Conservation (phyloP, 1,140 invertebrate species). For the Heterodera carotae region DNA sequence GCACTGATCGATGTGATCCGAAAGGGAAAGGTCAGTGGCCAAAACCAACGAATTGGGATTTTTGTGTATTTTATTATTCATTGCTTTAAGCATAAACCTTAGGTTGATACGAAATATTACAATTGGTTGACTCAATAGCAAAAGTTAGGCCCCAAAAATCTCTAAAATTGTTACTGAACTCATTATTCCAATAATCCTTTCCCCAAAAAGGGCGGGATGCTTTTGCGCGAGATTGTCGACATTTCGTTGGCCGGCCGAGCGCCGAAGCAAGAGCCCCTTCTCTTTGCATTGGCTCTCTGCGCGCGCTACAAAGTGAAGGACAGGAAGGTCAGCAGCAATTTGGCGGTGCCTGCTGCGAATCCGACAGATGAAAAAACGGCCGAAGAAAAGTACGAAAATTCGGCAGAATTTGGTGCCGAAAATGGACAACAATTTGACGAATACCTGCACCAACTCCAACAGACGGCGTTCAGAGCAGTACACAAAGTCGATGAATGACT, state of each 20-base stretch:
- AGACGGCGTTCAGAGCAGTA: constrained; percentile 37
- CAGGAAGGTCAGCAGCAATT: constrained; percentile 21
- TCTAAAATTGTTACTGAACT: too few species aligned
- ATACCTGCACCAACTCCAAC: constrained; percentile 43
- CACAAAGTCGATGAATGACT: constrained; percentile 22
- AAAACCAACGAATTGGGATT: too few species aligned
- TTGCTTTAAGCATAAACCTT: too few species aligned
- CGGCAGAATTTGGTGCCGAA: constrained; percentile 15
- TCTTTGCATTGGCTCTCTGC: constrained; percentile 66
- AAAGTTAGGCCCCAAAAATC: too few species aligned
- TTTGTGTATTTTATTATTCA: too few species aligned
- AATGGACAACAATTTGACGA: constrained; percentile 28
- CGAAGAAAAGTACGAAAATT: neutral
- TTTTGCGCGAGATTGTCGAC: constrained; percentile 60
- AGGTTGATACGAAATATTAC: too few species aligned
- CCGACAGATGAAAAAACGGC: constrained; percentile 19
- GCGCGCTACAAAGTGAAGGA: constrained; percentile 49
- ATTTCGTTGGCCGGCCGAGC: constrained; percentile 65
- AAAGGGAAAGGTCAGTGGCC: constrained; percentile 36
- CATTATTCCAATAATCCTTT: too few species aligned
- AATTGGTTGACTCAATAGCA: too few species aligned
- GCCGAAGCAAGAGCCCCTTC: constrained; percentile 51
- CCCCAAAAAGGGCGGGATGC: constrained; percentile 55
- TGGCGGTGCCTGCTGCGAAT: neutral
- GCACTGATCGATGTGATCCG: constrained; percentile 63